Base-by-base conservation (phyloP, 2,113 vertebrate species). In the Paradoxurus hermaphroditus region DNA sequence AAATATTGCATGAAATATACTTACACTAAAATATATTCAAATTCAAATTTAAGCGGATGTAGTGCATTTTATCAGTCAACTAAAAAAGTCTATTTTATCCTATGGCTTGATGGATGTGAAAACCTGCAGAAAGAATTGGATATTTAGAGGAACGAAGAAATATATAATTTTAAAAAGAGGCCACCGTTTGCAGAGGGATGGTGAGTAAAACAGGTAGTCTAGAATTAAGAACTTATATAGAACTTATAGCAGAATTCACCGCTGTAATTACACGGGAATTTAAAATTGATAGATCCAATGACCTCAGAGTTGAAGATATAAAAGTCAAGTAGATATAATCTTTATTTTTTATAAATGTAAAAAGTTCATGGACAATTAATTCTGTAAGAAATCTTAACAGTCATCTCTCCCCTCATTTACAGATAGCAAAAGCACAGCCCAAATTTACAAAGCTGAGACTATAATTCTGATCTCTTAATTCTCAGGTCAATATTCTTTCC, bases 361-460 rank as follows among this genome's bases (percentile, higher is more conserved):
- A 96, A 96, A 96, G 59, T 85, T 94, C 95, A 97, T 94, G 97
- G 97, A 46, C 90, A 96, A 97, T 98, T 97, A 97, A 94, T 59
- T 25, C 49, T 91, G 79, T 70, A 81, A 91, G 87, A 98, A 96
- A 98, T 96, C 95, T 98, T 95, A 96, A 92, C 21, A 94, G 84
- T 93, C 91, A 96, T 98, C 81, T 70, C 62, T 95, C 29, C 27
- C 46, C 29, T 98, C 44, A 88, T 95, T 96, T 96, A 96, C 49
- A 93, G 75, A 96, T 56, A 90, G 87, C 93, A 86, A 96, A 97
- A 97, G 36, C 39, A 86, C 79, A 85, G 63, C 39, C 67, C 44
- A 70, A 78, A 95, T 63, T 96, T 70, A 93, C 25, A 78, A 90
- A 72, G 4, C 63, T 90, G 51, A 44, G 81, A 89, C 27, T 49